Evolutionary conservation across 2,113 vertebrate genomes (phyloP).

Genomic region (Alexandromys fortis): DNA sequence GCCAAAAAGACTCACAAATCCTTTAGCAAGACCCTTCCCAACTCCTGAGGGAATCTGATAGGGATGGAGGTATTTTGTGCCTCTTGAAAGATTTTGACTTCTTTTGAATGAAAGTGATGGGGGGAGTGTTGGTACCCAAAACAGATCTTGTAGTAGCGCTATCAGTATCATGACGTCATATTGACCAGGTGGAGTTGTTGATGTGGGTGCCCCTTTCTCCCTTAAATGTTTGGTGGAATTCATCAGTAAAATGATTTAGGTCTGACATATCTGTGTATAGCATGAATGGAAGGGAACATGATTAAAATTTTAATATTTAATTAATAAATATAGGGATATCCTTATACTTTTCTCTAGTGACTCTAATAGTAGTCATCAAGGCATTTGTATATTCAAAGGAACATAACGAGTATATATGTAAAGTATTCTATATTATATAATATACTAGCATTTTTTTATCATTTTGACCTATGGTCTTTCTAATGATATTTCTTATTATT

Average conservation of each 20-base stretch:
- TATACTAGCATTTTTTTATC: not conserved
- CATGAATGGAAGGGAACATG: not conserved
- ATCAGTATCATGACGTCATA: no score
- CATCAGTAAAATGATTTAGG: not conserved
- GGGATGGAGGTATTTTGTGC: not conserved
- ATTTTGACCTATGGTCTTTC: not conserved
- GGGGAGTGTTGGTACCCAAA: no score
- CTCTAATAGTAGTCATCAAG: not conserved
- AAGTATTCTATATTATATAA: not conserved
- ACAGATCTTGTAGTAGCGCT: no score
- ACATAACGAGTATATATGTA: not conserved
- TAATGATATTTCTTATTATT: not conserved
- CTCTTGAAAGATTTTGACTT: not conserved
- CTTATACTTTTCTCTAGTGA: not conserved
- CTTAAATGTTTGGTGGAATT: not conserved
- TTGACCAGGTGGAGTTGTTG: no score
- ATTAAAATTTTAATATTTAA: not conserved
- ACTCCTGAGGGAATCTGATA: fast-evolving
- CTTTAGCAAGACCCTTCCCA: not conserved
- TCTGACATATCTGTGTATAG: not conserved
- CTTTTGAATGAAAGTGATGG: not conserved
- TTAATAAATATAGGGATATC: not conserved
- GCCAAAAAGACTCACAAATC: not conserved
- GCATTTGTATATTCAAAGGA: not conserved
- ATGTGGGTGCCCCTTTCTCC: not conserved